Base-by-base conservation (phyloP, 1,140 invertebrate species). In the Octopus sinensis region DNA sequence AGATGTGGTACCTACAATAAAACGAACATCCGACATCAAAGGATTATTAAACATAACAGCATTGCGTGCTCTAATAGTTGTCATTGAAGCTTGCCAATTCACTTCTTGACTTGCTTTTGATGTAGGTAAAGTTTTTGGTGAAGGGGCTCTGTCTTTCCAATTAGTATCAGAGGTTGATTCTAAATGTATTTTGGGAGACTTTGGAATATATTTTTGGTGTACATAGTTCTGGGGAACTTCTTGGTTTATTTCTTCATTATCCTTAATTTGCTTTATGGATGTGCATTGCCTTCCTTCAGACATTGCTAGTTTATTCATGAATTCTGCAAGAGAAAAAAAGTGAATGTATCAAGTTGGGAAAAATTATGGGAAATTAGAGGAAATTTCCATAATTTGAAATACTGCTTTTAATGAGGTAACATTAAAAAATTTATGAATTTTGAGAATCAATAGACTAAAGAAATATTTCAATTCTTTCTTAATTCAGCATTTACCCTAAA, bases 31-130 rank as follows among this genome's bases (percentile, higher is more conserved):
- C 71, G 94, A 93, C 79, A 96, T 91, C 52, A 95, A 93, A 88
- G 95, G 93, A 88, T 95, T 95, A 88, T 95, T 95, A 84, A 95
- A 96, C 82, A 96, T 92, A 84, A 94, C 95, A 17, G 94, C 93
- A 85, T 96, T 93, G 82, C 95, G 92, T 85, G 95, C 95, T 85
- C 94, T 93, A 17, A 96, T 92, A 2, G 93, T 94, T 0, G 93
- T 92, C 86, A 94, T 94, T 17, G 92, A 84, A 9, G 88, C 87
- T 80, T 90, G 90, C 90, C 90, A 90, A 85, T 90, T 90, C 73
- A 95, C 95, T 89, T 97, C 95, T 79, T 94, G 92, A 4, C 95
- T 96, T 0, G 85, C 84, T 54, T 90, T 87, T 0, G 88, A 84
- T 73, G 86, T 86, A 5, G 87, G 87, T 53, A 88, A 79, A 7